Evolutionary conservation across 2,888 invertebrate genomes (phyloP), one percentile per base, ranked within the genome.

Genomic region (Morpho deidamia): DNA sequence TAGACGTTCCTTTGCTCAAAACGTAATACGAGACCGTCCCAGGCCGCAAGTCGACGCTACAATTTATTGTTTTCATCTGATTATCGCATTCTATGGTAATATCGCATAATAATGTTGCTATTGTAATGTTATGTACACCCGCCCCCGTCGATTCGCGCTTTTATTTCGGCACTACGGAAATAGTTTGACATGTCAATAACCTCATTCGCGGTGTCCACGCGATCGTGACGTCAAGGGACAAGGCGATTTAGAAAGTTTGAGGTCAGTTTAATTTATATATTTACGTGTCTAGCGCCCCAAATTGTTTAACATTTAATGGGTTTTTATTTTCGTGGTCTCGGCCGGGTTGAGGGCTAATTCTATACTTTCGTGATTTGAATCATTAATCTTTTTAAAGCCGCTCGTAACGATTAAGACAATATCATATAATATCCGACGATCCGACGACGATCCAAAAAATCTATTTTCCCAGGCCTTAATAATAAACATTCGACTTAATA

Each of bases 1-100:
- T 89, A 88, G 88, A 85, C 86, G 87, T 84, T 88, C 86, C 87
- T 87, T 88, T 87, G 87, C 88, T 88, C 84, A 84, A 87, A 88
- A 85, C 83, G 89, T 83, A 89, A 89, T 81, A 70, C 78, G 85
- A 89, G 77, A 87, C 75, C 81, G 83, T 82, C 87, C 85, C 87
- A 85, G 87, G 87, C 88, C 86, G 76, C 87, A 87, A 86, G 78
- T 76, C 82, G 82, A 83, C 83, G 82, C 76, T 81, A 77, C 78
- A 81, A 84, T 86, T 86, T 85, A 86, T 88, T 87, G 86, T 88
- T 87, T 87, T 83, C 83, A 83, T 82, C 76, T 81, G 81, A 83
- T 83, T 80, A 81, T 78, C 72, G 73, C 78, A 78, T 78, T 78
- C 77, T 69, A 63, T 69, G 65, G 68, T 68, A 72, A 70, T 72